Base-by-base conservation (phyloP, 1,140 invertebrate species). In the Eueides isabella region DNA sequence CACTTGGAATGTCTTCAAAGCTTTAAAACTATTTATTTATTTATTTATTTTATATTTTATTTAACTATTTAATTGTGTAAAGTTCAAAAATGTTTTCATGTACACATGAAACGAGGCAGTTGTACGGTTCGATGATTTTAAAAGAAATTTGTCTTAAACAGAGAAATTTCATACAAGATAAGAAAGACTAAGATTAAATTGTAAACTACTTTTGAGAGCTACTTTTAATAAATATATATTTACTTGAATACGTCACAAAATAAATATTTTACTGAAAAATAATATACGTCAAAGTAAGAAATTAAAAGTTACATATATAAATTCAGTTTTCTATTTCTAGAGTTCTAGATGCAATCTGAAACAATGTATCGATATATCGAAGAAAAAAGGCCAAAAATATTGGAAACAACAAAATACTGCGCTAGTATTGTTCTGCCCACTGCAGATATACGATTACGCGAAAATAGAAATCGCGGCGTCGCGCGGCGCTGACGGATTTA, bases 401-500 rank as follows among this genome's bases (percentile, higher is more conserved):
- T 41, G 55, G 31, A 73, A 61, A 70, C 68, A 70, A 61, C 48
- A 70, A 72, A 73, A 73, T 62, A 73, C 48, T 73, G 61, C 29
- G 61, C 30, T 48, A 38, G 48, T 48, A 67, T 73, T 73, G 71
- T 73, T 73, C 71, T 33, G 61, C 71, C 71, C 71, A 73, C 71
- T 67, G 29, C 71, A 67, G 71, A 73, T 73, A 19, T 12, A 19
- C 55, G 71, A 73, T 72, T 70, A 72, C 38, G 35, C 29, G 67
- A 55, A 35, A 33, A 67, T 67, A 67, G 65, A 38, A 61, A 28
- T 67, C 64, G 62, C 28, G 62, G 23, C 70, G n/a, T n/a, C n/a
- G n/a, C n/a, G n/a, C n/a, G n/a, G n/a, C n/a, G 64, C 48, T 72
- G 71, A 67, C n/a, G 44, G 64, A 73, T 73, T 73, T 73, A 73